phyloP scores from a whole-genome alignment of 2,113 vertebrate species.

The Poecile atricapillus region DNA sequence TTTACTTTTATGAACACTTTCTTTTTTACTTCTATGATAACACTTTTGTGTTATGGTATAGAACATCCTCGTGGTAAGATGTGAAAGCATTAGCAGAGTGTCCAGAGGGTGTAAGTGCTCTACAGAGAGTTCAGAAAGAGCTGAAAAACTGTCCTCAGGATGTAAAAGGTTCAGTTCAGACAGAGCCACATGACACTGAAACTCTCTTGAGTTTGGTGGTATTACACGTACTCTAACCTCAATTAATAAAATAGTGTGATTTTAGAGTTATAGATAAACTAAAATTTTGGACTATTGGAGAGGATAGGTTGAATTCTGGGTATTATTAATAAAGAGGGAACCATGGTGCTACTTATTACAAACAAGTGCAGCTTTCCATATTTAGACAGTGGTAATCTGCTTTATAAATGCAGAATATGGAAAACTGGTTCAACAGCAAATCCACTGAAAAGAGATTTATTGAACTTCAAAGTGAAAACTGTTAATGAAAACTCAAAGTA shows the following conservation, averaged over 20 bases:
- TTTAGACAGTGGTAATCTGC: neutral
- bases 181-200: neutral
- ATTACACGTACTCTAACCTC: neutral
- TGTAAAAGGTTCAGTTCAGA: neutral
- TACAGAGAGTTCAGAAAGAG: neutral
- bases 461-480: neutral
- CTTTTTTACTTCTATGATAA: neutral
- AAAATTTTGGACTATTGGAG: neutral
- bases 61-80: neutral
- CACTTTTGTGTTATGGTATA: neutral
- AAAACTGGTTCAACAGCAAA: neutral
- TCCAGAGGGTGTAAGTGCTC: neutral
- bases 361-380: neutral
- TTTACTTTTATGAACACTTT: neutral
- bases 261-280: neutral
- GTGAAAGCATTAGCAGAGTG: neutral
- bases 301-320: neutral
- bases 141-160: neutral
- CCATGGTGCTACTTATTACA: neutral
- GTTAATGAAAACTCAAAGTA: neutral
- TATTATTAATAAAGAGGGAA: neutral
- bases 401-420: neutral
- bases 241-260: neutral
- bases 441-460: neutral
- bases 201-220: neutral